Percentiles rank a stretch among this genome's conserved stretches.
phyloP scores from a whole-genome alignment of 1,140 invertebrate species.

The Heliconius nattereri region DNA sequence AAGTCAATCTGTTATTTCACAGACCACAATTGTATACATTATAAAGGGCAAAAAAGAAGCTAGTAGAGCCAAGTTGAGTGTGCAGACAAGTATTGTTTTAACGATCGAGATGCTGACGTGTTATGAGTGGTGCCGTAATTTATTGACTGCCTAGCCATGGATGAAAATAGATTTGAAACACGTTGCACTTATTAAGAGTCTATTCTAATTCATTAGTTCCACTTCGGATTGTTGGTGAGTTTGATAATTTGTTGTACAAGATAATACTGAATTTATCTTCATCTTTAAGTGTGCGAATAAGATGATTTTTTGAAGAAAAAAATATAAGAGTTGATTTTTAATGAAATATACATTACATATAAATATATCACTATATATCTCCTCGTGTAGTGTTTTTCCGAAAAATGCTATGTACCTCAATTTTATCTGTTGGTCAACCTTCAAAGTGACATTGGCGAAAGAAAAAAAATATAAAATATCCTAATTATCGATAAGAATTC shows the following conservation, averaged over 20 bases:
- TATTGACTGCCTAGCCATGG: constrained; percentile 8
- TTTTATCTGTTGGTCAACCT: not conserved
- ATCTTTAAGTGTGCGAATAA: not conserved
- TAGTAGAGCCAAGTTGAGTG: constrained; percentile 30
- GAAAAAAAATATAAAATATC: not conserved
- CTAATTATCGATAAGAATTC: not conserved
- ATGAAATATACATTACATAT: no score
- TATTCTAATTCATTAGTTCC: constrained; percentile 35
- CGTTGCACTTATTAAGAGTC: constrained; percentile 31
- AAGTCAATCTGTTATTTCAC: constrained; percentile 17
- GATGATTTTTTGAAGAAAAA: no score
- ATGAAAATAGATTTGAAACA: constrained; percentile 36
- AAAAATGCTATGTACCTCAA: not conserved
- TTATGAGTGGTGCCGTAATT: constrained; percentile 37
- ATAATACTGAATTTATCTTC: not conserved
- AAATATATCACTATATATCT: no score
- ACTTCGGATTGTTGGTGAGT: constrained; percentile 25
- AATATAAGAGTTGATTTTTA: no score
- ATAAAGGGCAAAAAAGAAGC: constrained; percentile 28
- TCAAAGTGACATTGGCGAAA: not conserved
- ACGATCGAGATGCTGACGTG: constrained; percentile 38
- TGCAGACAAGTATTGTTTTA: constrained; percentile 38
- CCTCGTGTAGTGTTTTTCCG: not conserved
- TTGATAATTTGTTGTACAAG: not conserved
- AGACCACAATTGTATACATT: constrained; percentile 12